phyloP scores from a whole-genome alignment of 2,888 invertebrate species.

The Clusia tigrina region DNA sequence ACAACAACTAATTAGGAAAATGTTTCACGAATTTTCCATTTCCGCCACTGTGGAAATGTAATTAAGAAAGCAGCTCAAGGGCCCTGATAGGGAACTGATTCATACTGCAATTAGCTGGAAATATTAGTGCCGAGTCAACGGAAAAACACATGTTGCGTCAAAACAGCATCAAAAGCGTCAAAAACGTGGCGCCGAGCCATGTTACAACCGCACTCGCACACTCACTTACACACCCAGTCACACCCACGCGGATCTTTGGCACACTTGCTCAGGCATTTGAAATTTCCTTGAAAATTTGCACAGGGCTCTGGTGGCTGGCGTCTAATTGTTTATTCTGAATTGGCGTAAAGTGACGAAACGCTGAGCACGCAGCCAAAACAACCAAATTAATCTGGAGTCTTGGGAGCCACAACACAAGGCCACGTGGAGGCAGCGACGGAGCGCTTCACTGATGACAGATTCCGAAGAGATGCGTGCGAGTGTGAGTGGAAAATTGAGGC shows the following conservation, averaged over 20 bases:
- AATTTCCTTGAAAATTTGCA: not conserved
- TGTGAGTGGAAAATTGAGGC: no score
- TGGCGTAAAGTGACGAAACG: no score
- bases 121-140: not conserved
- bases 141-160: not conserved
- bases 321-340: no score
- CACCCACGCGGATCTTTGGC: not conserved
- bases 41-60: not conserved
- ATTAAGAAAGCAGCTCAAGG: not conserved
- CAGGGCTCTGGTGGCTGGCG: no score
- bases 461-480: no score
- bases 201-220: not conserved
- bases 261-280: not conserved
- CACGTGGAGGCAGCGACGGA: no score
- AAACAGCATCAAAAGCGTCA: not conserved
- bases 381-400: not conserved
- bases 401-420: no score
- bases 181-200: not conserved
- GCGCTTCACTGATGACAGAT: no score
- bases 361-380: no score
- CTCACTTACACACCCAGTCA: not conserved
- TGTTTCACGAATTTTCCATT: no score
- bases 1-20: no score
- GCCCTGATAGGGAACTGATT: not conserved
- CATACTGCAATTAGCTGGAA: not conserved